Evolutionary conservation across 2,113 vertebrate genomes (phyloP), one percentile per base, ranked within the genome.

Genomic region (Pimephales promelas): DNA sequence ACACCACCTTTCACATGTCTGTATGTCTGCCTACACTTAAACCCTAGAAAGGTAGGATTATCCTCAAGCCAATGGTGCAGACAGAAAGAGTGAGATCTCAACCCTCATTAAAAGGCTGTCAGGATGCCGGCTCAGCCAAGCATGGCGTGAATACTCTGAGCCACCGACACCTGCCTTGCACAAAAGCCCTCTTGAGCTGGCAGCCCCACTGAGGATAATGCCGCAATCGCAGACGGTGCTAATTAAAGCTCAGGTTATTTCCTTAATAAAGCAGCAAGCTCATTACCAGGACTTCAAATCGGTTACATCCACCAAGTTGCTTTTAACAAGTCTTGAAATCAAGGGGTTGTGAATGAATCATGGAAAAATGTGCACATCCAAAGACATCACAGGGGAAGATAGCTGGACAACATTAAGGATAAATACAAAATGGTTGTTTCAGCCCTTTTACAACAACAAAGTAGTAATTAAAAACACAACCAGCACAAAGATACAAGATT

Each of bases 101-200:
- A 62, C 16, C 40, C 57, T 36, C 56, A 84, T 84, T 57, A 76
- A 79, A 86, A 83, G 61, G 81, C 57, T 85, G 66, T 77, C 74
- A 71, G 40, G 76, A 22, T n/a, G 71, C 28, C 13, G 79, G 75
- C 73, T 52, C 16, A 54, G 24, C 76, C 28, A 78, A 43, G 74
- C 61, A 80, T 2, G 7, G 16, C 49, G 14, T 81, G 40, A 68
- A 43, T 54, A 85, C 84, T 59, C 72, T 73, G 83, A 80, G 83
- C 79, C 54, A 85, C 24, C 85, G 82, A 84, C 56, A 77, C 57
- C 75, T 73, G 79, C 57, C 82, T 54, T 82, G 84, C 83, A 85
- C 66, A 22, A 83, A 81, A 56, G 40, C 80, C 24, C 74, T 83
- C 76, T 85, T 54, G 9, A 56, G 85, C 43, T 43, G 82, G 61